Evolutionary conservation across 2,888 invertebrate genomes (phyloP).

Genomic region (Drosophila ochracea): DNA sequence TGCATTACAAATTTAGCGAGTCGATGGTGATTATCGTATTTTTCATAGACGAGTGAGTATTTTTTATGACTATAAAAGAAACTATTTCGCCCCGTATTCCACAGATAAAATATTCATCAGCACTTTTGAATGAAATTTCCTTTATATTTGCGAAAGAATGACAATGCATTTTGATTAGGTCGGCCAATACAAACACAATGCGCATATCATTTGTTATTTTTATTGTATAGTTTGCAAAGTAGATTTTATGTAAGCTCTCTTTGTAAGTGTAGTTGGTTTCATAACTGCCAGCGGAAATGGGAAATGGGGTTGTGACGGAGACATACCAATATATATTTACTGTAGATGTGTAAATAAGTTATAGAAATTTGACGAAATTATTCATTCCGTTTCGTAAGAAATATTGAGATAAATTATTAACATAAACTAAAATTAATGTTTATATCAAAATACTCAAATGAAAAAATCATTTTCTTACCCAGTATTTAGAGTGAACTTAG

Average conservation of each 20-base stretch:
- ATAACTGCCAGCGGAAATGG: constrained; percentile 71
- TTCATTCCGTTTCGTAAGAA: not conserved
- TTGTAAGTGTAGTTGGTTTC: constrained; percentile 58
- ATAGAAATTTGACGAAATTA: not conserved
- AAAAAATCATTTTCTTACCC: no score
- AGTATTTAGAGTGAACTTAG: not conserved
- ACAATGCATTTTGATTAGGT: constrained; percentile 48
- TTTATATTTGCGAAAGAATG: constrained; percentile 40
- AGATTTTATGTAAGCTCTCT: constrained; percentile 69
- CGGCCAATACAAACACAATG: constrained; percentile 43
- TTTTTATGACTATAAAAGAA: constrained; percentile 15
- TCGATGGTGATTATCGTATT: not conserved
- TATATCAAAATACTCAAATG: not conserved
- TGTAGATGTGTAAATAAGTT: not conserved
- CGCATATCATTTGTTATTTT: constrained; percentile 60
- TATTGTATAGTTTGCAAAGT: constrained; percentile 23
- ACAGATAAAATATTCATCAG: constrained; percentile 31
- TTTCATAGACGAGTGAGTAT: not conserved
- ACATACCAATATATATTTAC: not conserved
- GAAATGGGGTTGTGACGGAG: constrained; percentile 61
- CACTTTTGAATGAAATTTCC: constrained; percentile 63
- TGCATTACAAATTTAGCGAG: constrained; percentile 13
- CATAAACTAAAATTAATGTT: not conserved
- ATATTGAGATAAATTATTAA: not conserved
- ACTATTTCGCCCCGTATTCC: constrained; percentile 19